Base-by-base conservation (phyloP, 2,113 vertebrate genomes). In the Myrmecobius fasciatus region DNA sequence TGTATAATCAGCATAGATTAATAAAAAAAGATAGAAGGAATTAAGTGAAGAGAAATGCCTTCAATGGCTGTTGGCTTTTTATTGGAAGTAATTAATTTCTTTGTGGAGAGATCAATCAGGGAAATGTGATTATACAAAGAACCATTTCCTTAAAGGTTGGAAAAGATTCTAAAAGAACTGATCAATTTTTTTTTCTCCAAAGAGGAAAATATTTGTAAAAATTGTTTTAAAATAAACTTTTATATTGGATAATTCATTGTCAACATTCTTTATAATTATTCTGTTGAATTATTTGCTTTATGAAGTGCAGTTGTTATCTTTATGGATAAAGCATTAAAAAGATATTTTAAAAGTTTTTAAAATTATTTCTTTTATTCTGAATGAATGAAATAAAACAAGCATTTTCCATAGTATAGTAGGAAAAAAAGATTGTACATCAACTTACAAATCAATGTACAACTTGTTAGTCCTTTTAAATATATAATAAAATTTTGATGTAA, bases 101-200 rank as follows among this genome's bases (percentile, higher is more conserved):
- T 96, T 49, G 92, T 54, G 51, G 6, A 93, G 91, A 93, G 75
- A 91, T 96, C 93, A 94, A 93, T 96, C 88, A 90, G 52, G 49
- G 49, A 93, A 67, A 95, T 56, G n/a, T 56, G 17, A 3, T 43
- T 83, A 83, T 83, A 83, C 7, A 43, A 24, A 83, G 20, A 20
- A 11, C 2, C 3, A 36, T 91, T 93, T 92, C 89, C 46, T 93
- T 96, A 60, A 95, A 90, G 52, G 54, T n/a, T 94, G 52, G 92
- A 26, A 75, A 11, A n/a, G 94, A 75, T 91, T 95, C 52, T 17
- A 36, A 67, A 36, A 31, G 94, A 93, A 94, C 20, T 75, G 25
- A 95, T 95, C 89, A 93, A 46, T 83, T 60, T 36, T 36, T 56
- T 95, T 93, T 46, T 95, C 53, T 94, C 43, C 48, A 95, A 89